phyloP scores from a whole-genome alignment of 2,113 vertebrate genomes.

The Sus scrofa region DNA sequence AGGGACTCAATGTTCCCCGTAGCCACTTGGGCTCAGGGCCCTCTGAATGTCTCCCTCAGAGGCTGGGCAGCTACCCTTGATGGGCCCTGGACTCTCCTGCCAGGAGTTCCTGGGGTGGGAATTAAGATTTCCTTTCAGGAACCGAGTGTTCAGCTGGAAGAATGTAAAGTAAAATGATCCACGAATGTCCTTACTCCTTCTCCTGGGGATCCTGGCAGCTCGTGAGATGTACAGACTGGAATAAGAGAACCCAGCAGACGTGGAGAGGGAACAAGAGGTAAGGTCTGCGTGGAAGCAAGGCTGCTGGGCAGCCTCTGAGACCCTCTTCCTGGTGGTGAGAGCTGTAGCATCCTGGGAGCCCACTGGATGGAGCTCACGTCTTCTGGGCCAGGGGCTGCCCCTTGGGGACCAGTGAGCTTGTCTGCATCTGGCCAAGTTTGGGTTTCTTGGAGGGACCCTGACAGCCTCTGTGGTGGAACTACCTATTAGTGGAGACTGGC shows the following conservation, averaged over 20 bases:
- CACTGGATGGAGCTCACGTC: fast-evolving
- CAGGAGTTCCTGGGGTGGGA: background rate
- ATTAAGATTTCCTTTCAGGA: background rate
- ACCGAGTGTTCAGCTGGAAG: background rate
- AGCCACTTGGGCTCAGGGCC: background rate
- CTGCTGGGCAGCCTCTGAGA: fast-evolving
- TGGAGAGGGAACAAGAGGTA: background rate
- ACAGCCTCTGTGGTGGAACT: fast-evolving
- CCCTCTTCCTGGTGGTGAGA: no score
- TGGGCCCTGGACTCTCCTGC: background rate
- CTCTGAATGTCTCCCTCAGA: background rate
- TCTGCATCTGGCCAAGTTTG: no score
- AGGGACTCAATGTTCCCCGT: background rate
- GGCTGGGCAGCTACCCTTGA: background rate
- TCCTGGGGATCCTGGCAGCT: background rate
- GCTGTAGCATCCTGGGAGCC: fast-evolving
- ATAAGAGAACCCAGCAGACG: background rate
- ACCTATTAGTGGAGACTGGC: background rate
- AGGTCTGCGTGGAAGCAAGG: background rate
- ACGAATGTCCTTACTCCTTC: background rate
- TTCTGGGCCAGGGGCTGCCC: fast-evolving
- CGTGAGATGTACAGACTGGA: background rate
- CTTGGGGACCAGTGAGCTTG: background rate
- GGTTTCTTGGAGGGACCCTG: background rate
- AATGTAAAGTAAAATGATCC: background rate